Conservation (phyloP, 2,797 vertebrate species). For the Vespertilio murinus region DNA sequence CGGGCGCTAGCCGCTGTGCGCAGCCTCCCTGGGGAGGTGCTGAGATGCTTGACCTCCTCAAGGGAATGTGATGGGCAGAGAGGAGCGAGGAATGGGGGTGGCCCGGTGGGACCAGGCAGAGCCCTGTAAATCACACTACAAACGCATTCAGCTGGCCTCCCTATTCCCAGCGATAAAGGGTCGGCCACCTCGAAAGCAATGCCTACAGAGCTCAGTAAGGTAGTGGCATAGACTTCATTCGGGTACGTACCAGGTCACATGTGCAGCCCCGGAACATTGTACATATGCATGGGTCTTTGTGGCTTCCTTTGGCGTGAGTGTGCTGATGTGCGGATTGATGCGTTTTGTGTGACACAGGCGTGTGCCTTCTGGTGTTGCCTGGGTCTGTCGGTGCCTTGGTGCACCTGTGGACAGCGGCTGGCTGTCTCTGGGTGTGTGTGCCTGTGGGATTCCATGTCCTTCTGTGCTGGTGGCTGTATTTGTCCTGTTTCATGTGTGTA, state of each 20-base stretch:
- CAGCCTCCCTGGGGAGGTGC: not conserved
- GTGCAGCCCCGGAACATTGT: not conserved
- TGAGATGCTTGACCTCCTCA: slow-evolving; percentile 14
- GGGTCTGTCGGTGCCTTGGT: not conserved
- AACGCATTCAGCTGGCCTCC: not conserved
- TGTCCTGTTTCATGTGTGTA: not conserved
- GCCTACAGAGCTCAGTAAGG: not conserved
- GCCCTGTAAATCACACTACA: not conserved
- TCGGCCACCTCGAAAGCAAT: slow-evolving; percentile 49
- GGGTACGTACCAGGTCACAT: not conserved
- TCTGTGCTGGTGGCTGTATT: not conserved
- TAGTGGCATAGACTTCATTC: not conserved
- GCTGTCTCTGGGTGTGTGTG: not conserved
- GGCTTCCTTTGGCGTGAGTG: not conserved
- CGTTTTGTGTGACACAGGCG: not conserved
- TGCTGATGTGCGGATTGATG: not conserved
- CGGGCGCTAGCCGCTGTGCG: not conserved
- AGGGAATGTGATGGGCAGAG: slow-evolving; percentile 40
- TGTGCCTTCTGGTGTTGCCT: not conserved
- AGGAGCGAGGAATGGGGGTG: not conserved
- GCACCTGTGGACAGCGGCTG: not conserved
- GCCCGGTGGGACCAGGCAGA: not conserved
- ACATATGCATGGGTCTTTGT: not conserved
- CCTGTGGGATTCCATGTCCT: not conserved
- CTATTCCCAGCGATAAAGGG: not conserved